Conservation (phyloP, 2,113 vertebrate species). For the Dolichallabes microphthalmus region DNA sequence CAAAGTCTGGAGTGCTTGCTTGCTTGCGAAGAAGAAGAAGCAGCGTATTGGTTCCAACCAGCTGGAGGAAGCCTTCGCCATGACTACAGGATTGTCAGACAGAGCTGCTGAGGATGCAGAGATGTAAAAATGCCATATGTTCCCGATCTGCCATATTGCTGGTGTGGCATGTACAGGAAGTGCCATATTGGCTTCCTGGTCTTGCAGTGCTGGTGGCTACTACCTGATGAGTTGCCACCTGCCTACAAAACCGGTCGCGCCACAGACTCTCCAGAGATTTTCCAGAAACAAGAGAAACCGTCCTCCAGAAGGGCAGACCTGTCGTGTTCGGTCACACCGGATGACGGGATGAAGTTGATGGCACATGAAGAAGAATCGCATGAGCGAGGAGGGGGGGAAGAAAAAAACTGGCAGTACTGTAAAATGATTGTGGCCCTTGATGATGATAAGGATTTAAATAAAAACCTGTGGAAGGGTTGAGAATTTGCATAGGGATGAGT, state of each 20-base stretch:
- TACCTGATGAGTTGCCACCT: slow-evolving; percentile 66
- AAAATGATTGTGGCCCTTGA: neutral
- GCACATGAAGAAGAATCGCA: neutral
- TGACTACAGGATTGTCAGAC: slow-evolving; percentile 27
- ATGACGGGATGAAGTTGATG: neutral
- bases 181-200: slow-evolving; percentile 62
- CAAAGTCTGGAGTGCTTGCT: neutral
- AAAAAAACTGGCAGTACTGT: neutral
- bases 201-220: slow-evolving; percentile 58
- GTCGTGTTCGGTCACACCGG: neutral
- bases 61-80: neutral
- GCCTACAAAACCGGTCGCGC: slow-evolving; percentile 55
- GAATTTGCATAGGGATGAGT: slow-evolving; percentile 35
- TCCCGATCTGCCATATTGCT: slow-evolving; percentile 41
- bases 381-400: neutral
- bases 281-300: slow-evolving; percentile 6
- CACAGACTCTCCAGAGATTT: slow-evolving; percentile 38
- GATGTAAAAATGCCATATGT: slow-evolving; percentile 61
- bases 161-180: slow-evolving; percentile 60
- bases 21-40: neutral
- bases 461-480: neutral
- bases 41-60: neutral
- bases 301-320: neutral
- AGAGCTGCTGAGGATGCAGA: slow-evolving; percentile 46
- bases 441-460: neutral